A percentile compares a stretch with the other conserved stretches of the same genome.
phyloP scores from a whole-genome alignment of 2,113 vertebrate species.

The Ammodytes marinus region DNA sequence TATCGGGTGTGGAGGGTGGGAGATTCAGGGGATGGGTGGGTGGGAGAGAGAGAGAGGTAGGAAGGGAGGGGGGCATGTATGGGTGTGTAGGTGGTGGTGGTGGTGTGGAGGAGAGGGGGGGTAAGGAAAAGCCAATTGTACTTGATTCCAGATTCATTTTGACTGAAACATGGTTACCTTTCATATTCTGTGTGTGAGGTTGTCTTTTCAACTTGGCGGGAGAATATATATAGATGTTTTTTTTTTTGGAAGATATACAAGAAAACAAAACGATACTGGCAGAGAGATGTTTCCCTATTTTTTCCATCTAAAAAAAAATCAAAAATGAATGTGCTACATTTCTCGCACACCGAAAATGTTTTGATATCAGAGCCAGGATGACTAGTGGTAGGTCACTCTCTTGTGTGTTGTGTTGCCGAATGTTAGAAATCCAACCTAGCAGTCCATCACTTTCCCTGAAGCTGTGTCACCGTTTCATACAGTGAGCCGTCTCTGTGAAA shows the following conservation, averaged over 20 bases:
- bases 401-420: constrained; percentile 52
- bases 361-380: constrained; percentile 75
- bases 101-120: neutral
- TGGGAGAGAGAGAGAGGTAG: constrained; percentile 47
- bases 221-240: constrained; percentile 26
- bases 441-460: constrained; percentile 68
- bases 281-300: constrained; percentile 45
- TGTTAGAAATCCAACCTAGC: constrained; percentile 45
- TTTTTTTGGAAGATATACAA: constrained; percentile 25
- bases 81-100: constrained; percentile 44
- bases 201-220: constrained; percentile 36
- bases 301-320: constrained; percentile 27
- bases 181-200: constrained; percentile 47
- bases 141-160: constrained; percentile 72
- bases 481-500: constrained; percentile 60
- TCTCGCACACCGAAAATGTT: constrained; percentile 44
- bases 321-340: constrained; percentile 33
- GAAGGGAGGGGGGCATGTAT: constrained; percentile 29
- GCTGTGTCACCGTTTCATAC: constrained; percentile 75
- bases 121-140: constrained; percentile 75
- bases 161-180: constrained; percentile 68
- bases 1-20: constrained; percentile 86
- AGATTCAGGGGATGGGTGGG: constrained; percentile 73
- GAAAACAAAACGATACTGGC: constrained; percentile 49
- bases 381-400: constrained; percentile 63